These are phyloP conservation scores for Tenthredo amoena DNA, from an alignment of 2,888 invertebrate genomes.

Conservation along the genomic window DNA sequence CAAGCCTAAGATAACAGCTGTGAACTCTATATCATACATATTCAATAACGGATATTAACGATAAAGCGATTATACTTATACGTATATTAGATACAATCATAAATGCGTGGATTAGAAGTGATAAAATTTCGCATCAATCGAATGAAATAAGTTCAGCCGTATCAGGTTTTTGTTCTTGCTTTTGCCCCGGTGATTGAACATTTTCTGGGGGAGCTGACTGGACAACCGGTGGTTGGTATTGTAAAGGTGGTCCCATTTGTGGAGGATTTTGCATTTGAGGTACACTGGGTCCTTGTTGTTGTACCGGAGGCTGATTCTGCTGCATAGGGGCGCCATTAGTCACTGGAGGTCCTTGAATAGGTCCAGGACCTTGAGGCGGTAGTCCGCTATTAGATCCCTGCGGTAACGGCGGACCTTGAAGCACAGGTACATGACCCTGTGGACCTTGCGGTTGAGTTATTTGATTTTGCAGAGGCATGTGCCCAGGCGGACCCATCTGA, in stretches of 20 bases:
- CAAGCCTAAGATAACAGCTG: not conserved
- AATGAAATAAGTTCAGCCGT: conserved; percentile 92
- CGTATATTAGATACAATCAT: conserved; percentile 39
- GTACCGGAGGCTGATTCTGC: conserved; percentile 56
- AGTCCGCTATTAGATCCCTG: conserved; percentile 60
- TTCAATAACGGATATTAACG: conserved; percentile 9
- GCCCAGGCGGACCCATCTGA: conserved; percentile 57
- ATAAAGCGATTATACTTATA: conserved; percentile 40
- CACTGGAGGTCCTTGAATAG: conserved; percentile 60
- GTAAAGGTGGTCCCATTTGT: conserved; percentile 57
- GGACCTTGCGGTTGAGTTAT: conserved; percentile 68
- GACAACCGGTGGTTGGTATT: conserved; percentile 60
- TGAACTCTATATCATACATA: not conserved
- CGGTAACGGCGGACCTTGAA: conserved; percentile 58
- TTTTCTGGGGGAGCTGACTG: conserved; percentile 59
- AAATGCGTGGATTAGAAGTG: conserved; percentile 45
- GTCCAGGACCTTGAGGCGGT: conserved; percentile 58
- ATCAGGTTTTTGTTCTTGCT: conserved; percentile 78
- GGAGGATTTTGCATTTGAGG: conserved; percentile 49
- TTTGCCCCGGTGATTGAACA: conserved; percentile 56
- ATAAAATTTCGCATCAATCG: conserved; percentile 79
- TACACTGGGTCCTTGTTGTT: conserved; percentile 56
- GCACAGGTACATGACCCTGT: conserved; percentile 67
- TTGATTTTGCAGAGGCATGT: conserved; percentile 47
- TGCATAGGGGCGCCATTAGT: conserved; percentile 53